Evolutionary conservation across 2,113 vertebrate genomes (phyloP).

Genomic region (Oncorhynchus keta): DNA sequence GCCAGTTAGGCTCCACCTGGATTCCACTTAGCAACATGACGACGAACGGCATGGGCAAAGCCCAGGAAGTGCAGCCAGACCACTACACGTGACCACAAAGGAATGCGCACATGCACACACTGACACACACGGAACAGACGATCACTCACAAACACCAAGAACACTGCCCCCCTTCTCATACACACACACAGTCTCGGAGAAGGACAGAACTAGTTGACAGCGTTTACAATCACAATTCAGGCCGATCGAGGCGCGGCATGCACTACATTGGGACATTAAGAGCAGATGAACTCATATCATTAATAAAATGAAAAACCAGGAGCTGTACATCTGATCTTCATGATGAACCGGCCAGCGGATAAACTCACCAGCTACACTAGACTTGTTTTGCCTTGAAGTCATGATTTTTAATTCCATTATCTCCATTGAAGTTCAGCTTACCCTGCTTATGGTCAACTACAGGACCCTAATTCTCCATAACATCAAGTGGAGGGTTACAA

Average conservation of each 20-base stretch:
- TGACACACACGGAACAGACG: constrained; percentile 5
- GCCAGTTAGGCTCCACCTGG: constrained; percentile 72
- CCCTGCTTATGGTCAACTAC: too few relatives aligned
- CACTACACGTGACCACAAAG: constrained; percentile 49
- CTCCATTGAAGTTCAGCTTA: too few relatives aligned
- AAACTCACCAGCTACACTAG: too few relatives aligned
- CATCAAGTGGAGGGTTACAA: too few relatives aligned
- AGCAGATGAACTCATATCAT: neutral
- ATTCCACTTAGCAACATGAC: constrained; percentile 68
- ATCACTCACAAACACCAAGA: neutral
- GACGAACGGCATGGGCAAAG: constrained; percentile 34
- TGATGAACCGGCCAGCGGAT: too few relatives aligned
- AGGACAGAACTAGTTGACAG: neutral
- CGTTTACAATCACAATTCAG: neutral
- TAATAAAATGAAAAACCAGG: neutral
- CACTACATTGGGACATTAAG: neutral
- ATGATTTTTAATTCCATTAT: too few relatives aligned
- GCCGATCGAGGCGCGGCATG: neutral
- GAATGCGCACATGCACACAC: constrained; percentile 30
- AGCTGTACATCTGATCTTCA: neutral
- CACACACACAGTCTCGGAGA: neutral
- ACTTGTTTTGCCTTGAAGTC: too few relatives aligned
- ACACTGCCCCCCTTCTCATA: neutral
- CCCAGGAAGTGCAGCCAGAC: constrained; percentile 53
- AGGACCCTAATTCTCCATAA: too few relatives aligned